These are phyloP conservation scores for Crotalus tigris DNA, from an alignment of 2,113 vertebrate genomes.

Conservation along the genomic window DNA sequence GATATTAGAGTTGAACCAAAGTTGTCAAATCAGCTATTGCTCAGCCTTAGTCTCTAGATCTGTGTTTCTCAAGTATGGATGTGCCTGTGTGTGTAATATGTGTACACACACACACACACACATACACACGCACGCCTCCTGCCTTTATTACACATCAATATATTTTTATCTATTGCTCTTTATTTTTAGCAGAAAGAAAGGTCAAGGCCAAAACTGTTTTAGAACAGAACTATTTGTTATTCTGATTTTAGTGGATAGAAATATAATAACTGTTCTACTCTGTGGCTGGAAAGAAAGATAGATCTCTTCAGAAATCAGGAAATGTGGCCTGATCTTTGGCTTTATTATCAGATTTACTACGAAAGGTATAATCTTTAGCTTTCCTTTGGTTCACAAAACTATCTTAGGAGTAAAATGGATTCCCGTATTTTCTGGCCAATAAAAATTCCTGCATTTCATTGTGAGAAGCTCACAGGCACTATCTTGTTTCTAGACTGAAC, in stretches of 20 bases:
- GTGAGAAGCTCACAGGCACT: too few species aligned
- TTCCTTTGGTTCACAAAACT: background rate
- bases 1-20: too few species aligned
- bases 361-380: slow-evolving; percentile 71
- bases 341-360: background rate
- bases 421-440: background rate
- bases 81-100: background rate
- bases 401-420: slow-evolving; percentile 16
- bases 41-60: background rate
- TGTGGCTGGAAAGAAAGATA: background rate
- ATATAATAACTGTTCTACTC: background rate
- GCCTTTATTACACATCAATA: too few species aligned
- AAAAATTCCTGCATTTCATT: background rate
- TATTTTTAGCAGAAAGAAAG: too few species aligned
- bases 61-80: background rate
- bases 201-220: too few species aligned
- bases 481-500: too few species aligned
- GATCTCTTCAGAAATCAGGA: background rate
- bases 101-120: too few species aligned
- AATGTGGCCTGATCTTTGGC: background rate
- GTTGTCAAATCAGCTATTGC: background rate
- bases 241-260: too few species aligned
- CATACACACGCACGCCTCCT: too few species aligned
- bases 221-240: too few species aligned
- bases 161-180: too few species aligned